A percentile compares a stretch with the other conserved stretches of the same genome.
Conservation (phyloP, 2,888 invertebrate genomes). For the Tiliacea aurago region DNA sequence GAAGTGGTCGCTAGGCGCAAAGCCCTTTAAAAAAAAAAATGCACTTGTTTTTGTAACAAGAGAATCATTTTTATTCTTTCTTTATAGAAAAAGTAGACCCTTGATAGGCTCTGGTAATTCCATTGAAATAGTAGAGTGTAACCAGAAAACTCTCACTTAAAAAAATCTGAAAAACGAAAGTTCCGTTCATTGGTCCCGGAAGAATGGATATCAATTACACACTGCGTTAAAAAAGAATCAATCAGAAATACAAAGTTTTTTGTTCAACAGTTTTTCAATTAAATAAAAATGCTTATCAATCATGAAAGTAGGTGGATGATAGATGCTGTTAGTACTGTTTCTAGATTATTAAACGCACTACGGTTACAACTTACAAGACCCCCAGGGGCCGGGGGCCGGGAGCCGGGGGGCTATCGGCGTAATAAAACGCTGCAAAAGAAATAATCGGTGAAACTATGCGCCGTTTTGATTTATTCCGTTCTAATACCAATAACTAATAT, state of each 20-base stretch:
- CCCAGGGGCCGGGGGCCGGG: too few relatives aligned
- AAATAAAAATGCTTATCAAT: constrained; percentile 36
- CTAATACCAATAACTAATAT: too few relatives aligned
- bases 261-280: constrained; percentile 23
- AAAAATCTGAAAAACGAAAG: constrained; percentile 45
- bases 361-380: too few relatives aligned
- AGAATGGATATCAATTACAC: constrained; percentile 48
- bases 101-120: neutral
- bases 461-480: too few relatives aligned
- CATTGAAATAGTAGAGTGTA: constrained; percentile 5
- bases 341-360: constrained; percentile 18
- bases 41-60: too few relatives aligned
- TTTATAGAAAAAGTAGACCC: neutral
- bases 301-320: constrained; percentile 10
- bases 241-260: constrained; percentile 33
- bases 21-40: too few relatives aligned
- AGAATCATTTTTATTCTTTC: too few relatives aligned
- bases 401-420: too few relatives aligned
- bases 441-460: neutral
- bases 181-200: constrained; percentile 37
- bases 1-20: too few relatives aligned
- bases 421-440: neutral
- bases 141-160: constrained; percentile 25
- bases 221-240: constrained; percentile 48
- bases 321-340: constrained; percentile 20